Conservation (phyloP, 2,797 vertebrate species). For the Carcharodon carcharias region DNA sequence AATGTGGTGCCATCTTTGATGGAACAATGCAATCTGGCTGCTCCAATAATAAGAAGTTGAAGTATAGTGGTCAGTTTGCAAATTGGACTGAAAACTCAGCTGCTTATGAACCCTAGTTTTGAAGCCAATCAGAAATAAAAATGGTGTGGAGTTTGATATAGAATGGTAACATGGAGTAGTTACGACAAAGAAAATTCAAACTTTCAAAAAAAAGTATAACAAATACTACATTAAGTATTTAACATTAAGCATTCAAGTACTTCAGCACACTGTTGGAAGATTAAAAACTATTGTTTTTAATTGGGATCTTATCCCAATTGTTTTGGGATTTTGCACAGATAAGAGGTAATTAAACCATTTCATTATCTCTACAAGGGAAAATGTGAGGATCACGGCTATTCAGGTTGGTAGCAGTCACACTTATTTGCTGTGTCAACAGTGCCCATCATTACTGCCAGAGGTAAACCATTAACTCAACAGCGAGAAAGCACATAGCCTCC, state of each 20-base stretch:
- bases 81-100: background rate
- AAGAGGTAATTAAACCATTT: background rate
- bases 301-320: background rate
- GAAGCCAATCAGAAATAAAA: background rate
- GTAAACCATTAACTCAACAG: background rate
- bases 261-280: background rate
- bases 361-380: background rate
- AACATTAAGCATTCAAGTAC: background rate
- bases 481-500: background rate
- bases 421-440: background rate
- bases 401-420: background rate
- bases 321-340: background rate
- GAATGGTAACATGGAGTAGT: background rate
- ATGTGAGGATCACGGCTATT: background rate
- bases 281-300: background rate
- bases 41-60: background rate
- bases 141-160: background rate
- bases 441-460: background rate
- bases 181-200: background rate
- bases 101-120: background rate
- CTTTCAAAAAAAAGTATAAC: background rate
- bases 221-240: background rate
- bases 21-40: background rate
- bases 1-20: background rate
- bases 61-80: background rate